Evolutionary conservation across 2,113 vertebrate genomes (phyloP).

Genomic region (Probosciger aterrimus): DNA sequence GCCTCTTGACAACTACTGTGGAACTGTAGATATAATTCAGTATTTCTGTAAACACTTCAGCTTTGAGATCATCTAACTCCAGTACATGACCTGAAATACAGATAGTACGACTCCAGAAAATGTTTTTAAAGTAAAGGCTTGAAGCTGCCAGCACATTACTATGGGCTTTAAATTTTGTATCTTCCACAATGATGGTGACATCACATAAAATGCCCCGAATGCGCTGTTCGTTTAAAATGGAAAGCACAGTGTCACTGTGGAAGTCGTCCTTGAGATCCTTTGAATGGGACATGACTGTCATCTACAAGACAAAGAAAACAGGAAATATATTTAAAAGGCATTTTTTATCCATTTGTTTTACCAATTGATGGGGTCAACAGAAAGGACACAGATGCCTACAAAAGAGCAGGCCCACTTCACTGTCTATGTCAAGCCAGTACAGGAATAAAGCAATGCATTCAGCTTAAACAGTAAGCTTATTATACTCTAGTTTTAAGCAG

Average conservation of each 20-base stretch:
- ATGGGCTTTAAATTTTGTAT: slow-evolving; percentile 97
- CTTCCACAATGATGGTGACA: slow-evolving; percentile 96
- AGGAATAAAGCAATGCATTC: neutral
- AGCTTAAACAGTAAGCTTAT: neutral
- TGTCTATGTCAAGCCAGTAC: neutral
- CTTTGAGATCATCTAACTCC: slow-evolving; percentile 93
- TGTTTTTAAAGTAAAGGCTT: slow-evolving; percentile 93
- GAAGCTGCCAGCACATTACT: slow-evolving; percentile 95
- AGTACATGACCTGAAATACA: slow-evolving; percentile 89
- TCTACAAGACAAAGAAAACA: slow-evolving; percentile 73
- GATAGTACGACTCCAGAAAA: slow-evolving; percentile 84
- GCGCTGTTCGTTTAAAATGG: slow-evolving; percentile 92
- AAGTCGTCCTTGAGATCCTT: slow-evolving; percentile 89
- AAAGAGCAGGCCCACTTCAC: neutral
- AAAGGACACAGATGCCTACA: neutral
- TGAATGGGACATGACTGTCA: slow-evolving; percentile 88
- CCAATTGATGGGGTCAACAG: neutral
- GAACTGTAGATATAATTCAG: slow-evolving; percentile 97
- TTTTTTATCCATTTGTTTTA: neutral
- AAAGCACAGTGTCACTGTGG: slow-evolving; percentile 89
- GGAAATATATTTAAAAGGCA: neutral
- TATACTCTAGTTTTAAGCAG: neutral
- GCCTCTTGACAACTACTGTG: slow-evolving; percentile 81
- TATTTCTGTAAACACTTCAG: slow-evolving; percentile 94
- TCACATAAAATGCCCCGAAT: slow-evolving; percentile 93